Percentiles rank a stretch among this genome's conserved stretches.
These are phyloP conservation scores for Zhengitettix transpicula DNA, from an alignment of 2,888 invertebrate genomes.

Conservation along the genomic window DNA sequence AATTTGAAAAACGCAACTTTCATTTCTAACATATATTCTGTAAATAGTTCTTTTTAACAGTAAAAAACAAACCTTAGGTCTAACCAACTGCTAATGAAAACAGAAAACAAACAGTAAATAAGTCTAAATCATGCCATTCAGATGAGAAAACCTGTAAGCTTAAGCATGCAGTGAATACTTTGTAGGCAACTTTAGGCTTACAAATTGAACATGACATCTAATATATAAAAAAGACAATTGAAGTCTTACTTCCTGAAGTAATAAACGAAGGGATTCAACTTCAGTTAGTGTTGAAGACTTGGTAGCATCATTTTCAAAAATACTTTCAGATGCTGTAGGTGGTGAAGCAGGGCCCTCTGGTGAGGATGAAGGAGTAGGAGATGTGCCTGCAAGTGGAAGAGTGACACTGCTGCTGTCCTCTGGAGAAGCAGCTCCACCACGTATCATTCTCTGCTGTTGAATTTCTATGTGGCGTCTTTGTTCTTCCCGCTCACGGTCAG, in stretches of 20 bases:
- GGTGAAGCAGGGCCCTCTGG: slow-evolving; percentile 19
- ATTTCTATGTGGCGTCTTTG: slow-evolving; percentile 31
- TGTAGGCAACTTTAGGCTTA: too few relatives aligned
- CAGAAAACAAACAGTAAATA: too few relatives aligned
- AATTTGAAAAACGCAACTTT: too few relatives aligned
- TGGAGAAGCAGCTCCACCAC: slow-evolving; percentile 9
- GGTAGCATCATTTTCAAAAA: slow-evolving; percentile 7
- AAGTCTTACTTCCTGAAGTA: slow-evolving; percentile 57
- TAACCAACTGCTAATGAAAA: too few relatives aligned
- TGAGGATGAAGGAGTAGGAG: slow-evolving; percentile 25
- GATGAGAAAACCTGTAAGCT: too few relatives aligned
- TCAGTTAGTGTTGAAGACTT: slow-evolving; percentile 27
- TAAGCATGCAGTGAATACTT: too few relatives aligned
- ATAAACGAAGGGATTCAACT: slow-evolving; percentile 53
- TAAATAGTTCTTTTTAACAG: too few relatives aligned
- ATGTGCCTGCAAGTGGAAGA: slow-evolving; percentile 20
- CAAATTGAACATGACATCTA: too few relatives aligned
- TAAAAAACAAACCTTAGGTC: too few relatives aligned
- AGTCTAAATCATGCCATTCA: too few relatives aligned
- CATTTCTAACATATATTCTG: too few relatives aligned
- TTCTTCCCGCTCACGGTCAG: slow-evolving; percentile 79
- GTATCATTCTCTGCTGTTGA: slow-evolving; percentile 5
- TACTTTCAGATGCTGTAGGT: slow-evolving; percentile 6
- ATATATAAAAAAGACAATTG: too few relatives aligned
- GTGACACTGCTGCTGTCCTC: slow-evolving; percentile 18